Evolutionary conservation across 2,113 vertebrate genomes (phyloP).

Genomic region (Acrocephalus arundinaceus): DNA sequence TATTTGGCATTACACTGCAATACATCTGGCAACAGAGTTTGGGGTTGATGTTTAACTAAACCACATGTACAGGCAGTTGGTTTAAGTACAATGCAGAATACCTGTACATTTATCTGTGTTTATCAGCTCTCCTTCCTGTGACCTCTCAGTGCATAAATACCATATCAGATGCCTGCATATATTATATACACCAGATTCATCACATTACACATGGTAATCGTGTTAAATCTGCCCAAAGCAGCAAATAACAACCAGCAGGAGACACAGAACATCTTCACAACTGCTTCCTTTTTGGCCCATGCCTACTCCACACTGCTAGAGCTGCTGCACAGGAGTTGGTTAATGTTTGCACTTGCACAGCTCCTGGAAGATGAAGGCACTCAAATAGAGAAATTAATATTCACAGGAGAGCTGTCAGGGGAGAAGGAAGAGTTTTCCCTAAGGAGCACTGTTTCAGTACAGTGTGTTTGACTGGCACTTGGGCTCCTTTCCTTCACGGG

Average conservation of each 20-base stretch:
- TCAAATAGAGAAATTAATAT: neutral
- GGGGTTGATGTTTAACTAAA: neutral
- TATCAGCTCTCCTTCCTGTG: conserved; percentile 13
- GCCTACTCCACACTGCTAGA: neutral
- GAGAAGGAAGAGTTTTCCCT: conserved; percentile 11
- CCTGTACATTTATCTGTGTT: neutral
- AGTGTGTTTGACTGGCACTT: neutral
- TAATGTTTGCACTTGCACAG: conserved; percentile 31
- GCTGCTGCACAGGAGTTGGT: neutral
- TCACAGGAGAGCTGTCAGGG: conserved; percentile 10
- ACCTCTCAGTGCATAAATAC: neutral
- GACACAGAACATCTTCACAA: neutral
- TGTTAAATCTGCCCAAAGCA: neutral
- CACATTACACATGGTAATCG: neutral
- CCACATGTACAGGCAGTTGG: neutral
- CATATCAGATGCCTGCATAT: neutral
- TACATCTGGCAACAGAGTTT: neutral
- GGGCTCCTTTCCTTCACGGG: neutral
- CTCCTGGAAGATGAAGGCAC: neutral
- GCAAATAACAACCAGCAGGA: neutral
- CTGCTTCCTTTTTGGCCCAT: neutral
- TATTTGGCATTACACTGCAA: neutral
- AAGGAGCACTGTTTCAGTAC: neutral
- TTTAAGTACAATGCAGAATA: neutral
- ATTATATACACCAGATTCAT: neutral